Percentiles rank a stretch among this genome's conserved stretches.
These are phyloP conservation scores for Aleiodes alternator DNA, from an alignment of 2,888 invertebrate genomes.

Conservation along the genomic window DNA sequence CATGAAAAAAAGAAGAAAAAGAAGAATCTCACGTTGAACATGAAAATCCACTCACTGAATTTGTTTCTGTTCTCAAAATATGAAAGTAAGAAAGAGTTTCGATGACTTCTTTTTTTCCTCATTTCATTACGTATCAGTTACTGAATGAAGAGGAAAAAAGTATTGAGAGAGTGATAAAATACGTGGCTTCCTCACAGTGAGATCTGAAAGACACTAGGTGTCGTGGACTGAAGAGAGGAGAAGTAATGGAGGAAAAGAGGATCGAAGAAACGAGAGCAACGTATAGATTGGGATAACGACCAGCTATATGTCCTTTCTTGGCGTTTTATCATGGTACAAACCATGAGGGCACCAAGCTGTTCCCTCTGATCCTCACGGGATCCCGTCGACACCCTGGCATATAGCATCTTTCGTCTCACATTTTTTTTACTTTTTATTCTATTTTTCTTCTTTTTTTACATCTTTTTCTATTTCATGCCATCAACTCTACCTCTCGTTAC, in stretches of 20 bases:
- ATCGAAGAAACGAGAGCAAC: conserved; percentile 31
- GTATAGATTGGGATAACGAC: conserved; percentile 57
- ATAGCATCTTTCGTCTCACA: conserved; percentile 10
- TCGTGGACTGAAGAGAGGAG: conserved; percentile 38
- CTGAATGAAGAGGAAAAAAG: conserved; percentile 26
- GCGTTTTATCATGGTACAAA: conserved; percentile 33
- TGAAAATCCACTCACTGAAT: too few species aligned
- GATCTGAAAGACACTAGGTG: conserved; percentile 28
- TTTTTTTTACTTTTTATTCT: background rate
- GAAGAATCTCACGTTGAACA: too few species aligned
- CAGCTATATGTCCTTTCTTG: conserved; percentile 53
- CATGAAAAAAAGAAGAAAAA: too few species aligned
- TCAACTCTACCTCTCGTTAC: conserved; percentile 28
- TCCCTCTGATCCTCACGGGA: conserved; percentile 33
- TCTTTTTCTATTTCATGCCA: conserved; percentile 16
- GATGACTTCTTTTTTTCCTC: too few species aligned
- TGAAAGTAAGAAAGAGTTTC: too few species aligned
- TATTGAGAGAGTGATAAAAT: conserved; percentile 37
- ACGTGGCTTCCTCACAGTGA: conserved; percentile 25
- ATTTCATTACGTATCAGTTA: conserved; percentile 41
- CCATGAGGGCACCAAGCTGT: conserved; percentile 48
- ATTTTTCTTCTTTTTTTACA: background rate
- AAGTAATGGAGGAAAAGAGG: conserved; percentile 16
- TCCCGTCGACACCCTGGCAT: conserved; percentile 28
- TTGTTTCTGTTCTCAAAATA: too few species aligned